A percentile compares a stretch with the other conserved stretches of the same genome.
phyloP scores from a whole-genome alignment of 37 sponge, comb jelly and placozoan species.

The Halichondria panicea region DNA sequence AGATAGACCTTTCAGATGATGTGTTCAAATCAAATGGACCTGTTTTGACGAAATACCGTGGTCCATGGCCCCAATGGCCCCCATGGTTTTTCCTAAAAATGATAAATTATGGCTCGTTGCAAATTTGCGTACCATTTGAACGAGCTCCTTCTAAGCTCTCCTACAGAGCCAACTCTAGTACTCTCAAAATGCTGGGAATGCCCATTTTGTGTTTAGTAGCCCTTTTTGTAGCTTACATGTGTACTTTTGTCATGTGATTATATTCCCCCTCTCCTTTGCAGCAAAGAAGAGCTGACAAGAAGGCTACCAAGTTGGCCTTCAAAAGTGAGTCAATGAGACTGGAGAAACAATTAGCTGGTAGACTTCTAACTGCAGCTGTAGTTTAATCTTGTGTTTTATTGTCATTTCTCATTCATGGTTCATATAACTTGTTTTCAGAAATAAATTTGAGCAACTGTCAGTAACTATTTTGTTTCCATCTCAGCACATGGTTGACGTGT shows the following conservation, averaged over 20 bases:
- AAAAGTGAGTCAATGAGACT: conserved; percentile 61
- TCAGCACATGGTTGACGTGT: conserved; percentile 6
- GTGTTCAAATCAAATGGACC: too few relatives aligned
- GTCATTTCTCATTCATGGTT: background rate
- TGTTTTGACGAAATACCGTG: too few relatives aligned
- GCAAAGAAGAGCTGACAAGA: conserved; percentile 70
- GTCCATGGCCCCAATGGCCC: too few relatives aligned
- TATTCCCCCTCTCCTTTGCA: background rate
- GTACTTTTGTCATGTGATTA: background rate
- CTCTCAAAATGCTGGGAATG: background rate
- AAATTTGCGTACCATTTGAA: background rate
- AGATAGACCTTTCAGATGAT: too few relatives aligned
- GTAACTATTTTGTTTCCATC: too few relatives aligned
- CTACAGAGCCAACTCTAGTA: too few relatives aligned
- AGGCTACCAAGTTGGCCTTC: conserved; percentile 62
- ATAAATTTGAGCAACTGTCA: too few relatives aligned
- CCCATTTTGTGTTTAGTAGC: background rate
- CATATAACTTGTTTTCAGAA: too few relatives aligned
- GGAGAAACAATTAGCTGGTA: conserved; percentile 8
- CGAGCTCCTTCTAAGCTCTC: too few relatives aligned
- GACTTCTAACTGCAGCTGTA: conserved; percentile 1
- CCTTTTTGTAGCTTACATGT: too few relatives aligned
- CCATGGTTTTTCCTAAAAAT: too few relatives aligned
- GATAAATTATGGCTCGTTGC: too few relatives aligned
- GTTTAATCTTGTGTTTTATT: background rate